Percentiles rank a stretch among this genome's conserved stretches.
phyloP scores from a whole-genome alignment of 2,113 vertebrate genomes.

The Cygnus atratus region DNA sequence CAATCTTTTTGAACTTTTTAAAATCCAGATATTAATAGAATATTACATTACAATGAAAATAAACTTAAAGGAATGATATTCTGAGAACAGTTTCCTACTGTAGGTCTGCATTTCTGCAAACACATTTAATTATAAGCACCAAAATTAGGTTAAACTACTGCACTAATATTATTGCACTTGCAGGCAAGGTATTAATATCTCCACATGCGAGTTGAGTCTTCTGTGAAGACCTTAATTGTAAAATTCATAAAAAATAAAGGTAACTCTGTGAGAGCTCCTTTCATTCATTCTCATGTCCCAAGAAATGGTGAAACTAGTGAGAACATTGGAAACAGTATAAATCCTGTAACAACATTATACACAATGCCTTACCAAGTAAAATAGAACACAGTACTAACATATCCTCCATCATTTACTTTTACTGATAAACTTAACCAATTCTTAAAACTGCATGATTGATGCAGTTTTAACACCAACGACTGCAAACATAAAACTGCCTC shows the following conservation, averaged over 20 bases:
- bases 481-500: not conserved
- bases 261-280: not conserved
- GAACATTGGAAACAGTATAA: not conserved
- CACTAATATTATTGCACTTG: not conserved
- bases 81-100: accelerated
- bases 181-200: not conserved
- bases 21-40: not conserved
- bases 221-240: not conserved
- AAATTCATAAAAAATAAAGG: not conserved
- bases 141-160: not conserved
- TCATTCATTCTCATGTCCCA: not conserved
- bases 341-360: not conserved
- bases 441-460: not conserved
- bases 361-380: not conserved
- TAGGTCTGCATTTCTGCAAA: not conserved
- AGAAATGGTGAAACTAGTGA: not conserved
- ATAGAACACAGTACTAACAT: not conserved
- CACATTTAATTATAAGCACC: not conserved
- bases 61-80: not conserved
- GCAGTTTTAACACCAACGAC: not conserved
- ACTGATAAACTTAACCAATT: not conserved
- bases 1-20: not conserved
- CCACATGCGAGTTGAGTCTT: not conserved
- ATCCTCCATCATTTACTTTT: not conserved
- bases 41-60: not conserved